Base-by-base conservation (phyloP, 2,113 vertebrate genomes). In the Mystacornis crossleyi region DNA sequence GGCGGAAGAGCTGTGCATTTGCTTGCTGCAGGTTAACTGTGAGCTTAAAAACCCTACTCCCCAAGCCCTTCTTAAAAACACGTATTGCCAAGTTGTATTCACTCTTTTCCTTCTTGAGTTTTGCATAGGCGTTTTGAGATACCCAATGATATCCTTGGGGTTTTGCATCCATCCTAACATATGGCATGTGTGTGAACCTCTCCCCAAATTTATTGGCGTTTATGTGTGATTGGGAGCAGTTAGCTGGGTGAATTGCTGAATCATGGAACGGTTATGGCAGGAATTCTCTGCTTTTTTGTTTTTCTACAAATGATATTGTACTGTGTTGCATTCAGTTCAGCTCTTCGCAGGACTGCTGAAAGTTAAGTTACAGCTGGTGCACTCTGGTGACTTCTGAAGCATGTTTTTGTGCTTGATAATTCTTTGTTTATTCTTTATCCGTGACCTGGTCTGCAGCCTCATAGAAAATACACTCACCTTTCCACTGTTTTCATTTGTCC, bases 231-330 rank as follows among this genome's bases (percentile, higher is more conserved):
- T 96, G 97, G 97, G 97, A 97, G 94, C 96, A 96, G 91, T 98
- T 97, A 97, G 92, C 79, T 25, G 92, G 55, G 50, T 96, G 93
- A 93, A 40, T 65, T 96, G 97, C 97, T 98, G 97, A 98, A 96
- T 98, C 97, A 96, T 95, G 89, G 95, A 97, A 96, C 94, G 92
- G 67, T 97, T 96, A 95, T 51, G 90, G 92, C n/a, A 95, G 75
- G 33, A 61, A 89, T 94, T 79, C 58, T 93, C 50, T 82, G 57
- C 2, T 38, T 87, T 51, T 83, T 42, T 95, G 90, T 79, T 93
- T 97, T 93, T 69, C 77, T 92, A 85, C 91, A 81, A 93, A 96
- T 93, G 92, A 82, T 95, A 86, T 69, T 91, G 67, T 75, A 65
- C 45, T 70, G 18, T 26, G 89, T 36, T 89, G 83, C 20, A 38